Conservation (phyloP, 1,140 invertebrate genomes). For the Temnothorax curvispinosus region DNA sequence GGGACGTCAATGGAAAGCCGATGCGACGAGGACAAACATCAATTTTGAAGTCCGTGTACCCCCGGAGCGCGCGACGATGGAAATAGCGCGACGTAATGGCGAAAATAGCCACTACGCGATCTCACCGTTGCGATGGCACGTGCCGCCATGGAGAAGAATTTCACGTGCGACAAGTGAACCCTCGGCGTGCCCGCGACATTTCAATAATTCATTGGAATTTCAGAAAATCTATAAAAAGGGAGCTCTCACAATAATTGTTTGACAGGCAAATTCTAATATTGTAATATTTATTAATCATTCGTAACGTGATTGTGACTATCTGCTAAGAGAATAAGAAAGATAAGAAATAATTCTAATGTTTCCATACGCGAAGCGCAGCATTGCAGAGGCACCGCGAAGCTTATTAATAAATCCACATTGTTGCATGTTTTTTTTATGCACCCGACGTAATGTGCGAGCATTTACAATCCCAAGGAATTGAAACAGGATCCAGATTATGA, state of each 20-base stretch:
- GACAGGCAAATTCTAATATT: not conserved
- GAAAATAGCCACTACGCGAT: conserved; percentile 67
- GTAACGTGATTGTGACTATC: not conserved
- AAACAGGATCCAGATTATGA: not conserved
- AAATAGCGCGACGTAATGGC: conserved; percentile 71
- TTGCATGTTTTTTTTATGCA: not conserved
- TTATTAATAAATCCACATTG: not conserved
- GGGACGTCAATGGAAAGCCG: conserved; percentile 69
- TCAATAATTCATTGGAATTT: not conserved
- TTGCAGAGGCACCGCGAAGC: not conserved
- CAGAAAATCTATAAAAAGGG: not conserved
- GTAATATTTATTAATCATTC: not conserved
- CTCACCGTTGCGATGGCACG: conserved; percentile 55
- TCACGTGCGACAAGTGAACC: conserved; percentile 24
- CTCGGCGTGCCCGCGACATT: not conserved
- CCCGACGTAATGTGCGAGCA: not conserved
- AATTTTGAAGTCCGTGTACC: conserved; percentile 59
- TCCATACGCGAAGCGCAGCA: not conserved
- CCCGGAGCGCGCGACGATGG: conserved; percentile 60
- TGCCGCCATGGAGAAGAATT: conserved; percentile 58
- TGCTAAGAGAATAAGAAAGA: not conserved
- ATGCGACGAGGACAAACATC: conserved; percentile 65
- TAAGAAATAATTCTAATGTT: not conserved
- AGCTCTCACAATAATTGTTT: not conserved
- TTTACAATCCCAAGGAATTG: not conserved